phyloP scores from a whole-genome alignment of 92 coral and sea anemone species.

The Heteractis magnifica region DNA sequence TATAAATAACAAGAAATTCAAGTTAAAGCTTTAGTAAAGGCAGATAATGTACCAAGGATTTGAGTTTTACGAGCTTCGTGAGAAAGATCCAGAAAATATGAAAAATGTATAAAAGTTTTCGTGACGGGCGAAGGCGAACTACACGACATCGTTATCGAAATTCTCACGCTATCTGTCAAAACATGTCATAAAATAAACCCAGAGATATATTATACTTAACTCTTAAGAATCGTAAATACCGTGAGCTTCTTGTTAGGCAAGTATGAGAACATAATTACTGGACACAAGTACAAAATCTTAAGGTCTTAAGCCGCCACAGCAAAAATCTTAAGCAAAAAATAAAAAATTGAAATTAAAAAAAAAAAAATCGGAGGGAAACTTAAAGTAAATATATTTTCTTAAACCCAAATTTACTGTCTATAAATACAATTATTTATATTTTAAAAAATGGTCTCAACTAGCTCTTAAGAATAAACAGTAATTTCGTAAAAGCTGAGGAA shows the following conservation, averaged over 20 bases:
- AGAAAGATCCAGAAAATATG: constrained; percentile 1
- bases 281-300: neutral
- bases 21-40: neutral
- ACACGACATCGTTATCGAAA: neutral
- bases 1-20: neutral
- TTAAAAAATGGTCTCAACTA: no score
- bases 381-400: no score
- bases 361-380: no score
- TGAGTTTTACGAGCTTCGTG: neutral
- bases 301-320: neutral
- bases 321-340: neutral
- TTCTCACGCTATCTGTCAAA: constrained; percentile 8
- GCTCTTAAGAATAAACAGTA: no score
- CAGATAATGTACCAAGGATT: neutral
- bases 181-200: neutral
- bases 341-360: neutral
- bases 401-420: no score
- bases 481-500: neutral
- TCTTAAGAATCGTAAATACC: neutral
- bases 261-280: neutral
- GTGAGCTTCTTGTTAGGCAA: neutral
- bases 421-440: no score
- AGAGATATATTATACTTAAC: neutral
- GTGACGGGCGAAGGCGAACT: neutral
- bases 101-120: neutral